Percentiles rank a stretch among this genome's conserved stretches.
phyloP scores from a whole-genome alignment of 2,888 invertebrate species.

The Stenodera caucasica region DNA sequence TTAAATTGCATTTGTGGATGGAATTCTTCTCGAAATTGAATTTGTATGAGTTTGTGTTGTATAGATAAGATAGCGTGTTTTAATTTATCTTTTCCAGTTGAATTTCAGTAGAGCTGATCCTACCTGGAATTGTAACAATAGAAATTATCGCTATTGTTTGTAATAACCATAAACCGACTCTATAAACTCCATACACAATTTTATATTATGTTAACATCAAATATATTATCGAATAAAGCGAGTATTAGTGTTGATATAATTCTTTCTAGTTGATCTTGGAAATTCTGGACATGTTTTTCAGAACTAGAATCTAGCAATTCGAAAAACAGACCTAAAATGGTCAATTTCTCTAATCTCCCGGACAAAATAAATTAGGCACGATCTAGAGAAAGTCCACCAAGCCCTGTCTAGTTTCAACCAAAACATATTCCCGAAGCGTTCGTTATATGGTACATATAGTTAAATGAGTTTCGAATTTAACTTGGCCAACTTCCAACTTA shows the following conservation, averaged over 20 bases:
- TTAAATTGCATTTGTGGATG: neutral
- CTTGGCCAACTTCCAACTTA: constrained; percentile 42
- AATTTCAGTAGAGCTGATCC: too few species aligned
- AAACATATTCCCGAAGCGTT: constrained; percentile 27
- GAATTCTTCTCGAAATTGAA: neutral
- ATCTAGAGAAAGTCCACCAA: neutral
- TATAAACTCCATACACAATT: neutral
- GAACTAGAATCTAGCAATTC: neutral
- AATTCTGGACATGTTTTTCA: neutral
- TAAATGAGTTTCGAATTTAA: constrained; percentile 45
- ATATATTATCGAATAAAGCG: neutral
- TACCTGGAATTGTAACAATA: neutral
- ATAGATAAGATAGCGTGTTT: neutral
- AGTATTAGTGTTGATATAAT: neutral
- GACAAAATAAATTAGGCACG: constrained; percentile 7
- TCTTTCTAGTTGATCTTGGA: too few species aligned
- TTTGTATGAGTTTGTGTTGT: neutral
- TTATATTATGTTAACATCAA: neutral
- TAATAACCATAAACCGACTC: neutral
- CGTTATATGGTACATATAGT: constrained; percentile 34
- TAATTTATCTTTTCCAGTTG: neutral
- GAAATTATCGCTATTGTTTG: neutral
- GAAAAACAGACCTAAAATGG: constrained; percentile 1
- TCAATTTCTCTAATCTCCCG: constrained; percentile 7
- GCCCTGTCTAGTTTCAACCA: neutral